These are phyloP conservation scores for Ectropis crepuscularia DNA, from an alignment of 2,888 invertebrate species.

Conservation along the genomic window DNA sequence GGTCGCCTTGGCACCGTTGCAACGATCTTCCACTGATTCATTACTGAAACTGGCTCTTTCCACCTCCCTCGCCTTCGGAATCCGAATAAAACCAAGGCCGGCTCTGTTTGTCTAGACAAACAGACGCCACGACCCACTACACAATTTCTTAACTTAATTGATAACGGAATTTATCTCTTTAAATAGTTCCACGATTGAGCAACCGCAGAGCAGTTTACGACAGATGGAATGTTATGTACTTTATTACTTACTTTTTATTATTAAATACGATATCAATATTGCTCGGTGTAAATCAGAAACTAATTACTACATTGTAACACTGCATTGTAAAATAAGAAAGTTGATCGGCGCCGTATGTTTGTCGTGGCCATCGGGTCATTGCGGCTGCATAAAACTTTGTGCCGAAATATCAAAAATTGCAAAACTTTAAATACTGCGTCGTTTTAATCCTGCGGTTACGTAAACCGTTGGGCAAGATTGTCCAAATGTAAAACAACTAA, in stretches of 20 bases:
- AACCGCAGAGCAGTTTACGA: slow-evolving; percentile 15
- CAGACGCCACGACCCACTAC: slow-evolving; percentile 29
- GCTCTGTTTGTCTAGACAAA: slow-evolving; percentile 60
- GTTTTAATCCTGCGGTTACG: slow-evolving; percentile 75
- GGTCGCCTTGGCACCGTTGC: slow-evolving; percentile 77
- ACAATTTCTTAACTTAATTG: slow-evolving; percentile 26
- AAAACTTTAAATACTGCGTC: slow-evolving; percentile 67
- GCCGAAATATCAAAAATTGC: slow-evolving; percentile 74
- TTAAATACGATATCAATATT: slow-evolving; percentile 27
- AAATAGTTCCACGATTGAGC: slow-evolving; percentile 28
- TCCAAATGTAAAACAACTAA: slow-evolving; percentile 65
- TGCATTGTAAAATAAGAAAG: slow-evolving; percentile 63
- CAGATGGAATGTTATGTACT: slow-evolving; percentile 36
- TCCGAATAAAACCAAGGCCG: slow-evolving; percentile 62
- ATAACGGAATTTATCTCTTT: slow-evolving; percentile 26
- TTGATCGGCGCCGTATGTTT: slow-evolving; percentile 56
- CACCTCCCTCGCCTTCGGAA: slow-evolving; percentile 60
- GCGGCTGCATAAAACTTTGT: slow-evolving; percentile 62
- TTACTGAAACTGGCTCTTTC: slow-evolving; percentile 57
- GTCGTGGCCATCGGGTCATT: slow-evolving; percentile 53
- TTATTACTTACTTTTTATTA: slow-evolving; percentile 32
- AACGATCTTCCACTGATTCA: slow-evolving; percentile 61
- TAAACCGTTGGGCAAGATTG: slow-evolving; percentile 75
- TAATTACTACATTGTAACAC: slow-evolving; percentile 50
- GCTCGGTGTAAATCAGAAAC: slow-evolving; percentile 52